Base-by-base conservation (phyloP, 2,113 vertebrate genomes). In the Marmota flaviventris region DNA sequence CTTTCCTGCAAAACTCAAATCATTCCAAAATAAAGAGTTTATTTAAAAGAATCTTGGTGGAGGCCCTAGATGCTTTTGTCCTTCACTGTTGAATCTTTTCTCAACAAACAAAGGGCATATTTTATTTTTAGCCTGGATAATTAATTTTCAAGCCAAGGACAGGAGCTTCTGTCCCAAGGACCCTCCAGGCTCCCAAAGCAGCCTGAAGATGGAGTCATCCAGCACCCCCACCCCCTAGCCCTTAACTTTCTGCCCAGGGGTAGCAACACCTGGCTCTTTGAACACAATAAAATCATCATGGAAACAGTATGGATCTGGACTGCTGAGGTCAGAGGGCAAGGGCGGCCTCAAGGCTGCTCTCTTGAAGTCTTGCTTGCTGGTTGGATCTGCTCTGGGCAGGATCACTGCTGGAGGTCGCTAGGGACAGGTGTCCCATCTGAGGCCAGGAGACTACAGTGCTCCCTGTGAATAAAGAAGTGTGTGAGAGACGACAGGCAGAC, bases 41-140 rank as follows among this genome's bases (percentile, higher is more conserved):
- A 25, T 48, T 83, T 34, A 0, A 11, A 53, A 88, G 42, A 56
- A 91, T 37, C 53, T 72, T 25, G 10, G 4, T 73, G 18, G 18
- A 81, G 25, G 0, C 13, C 2, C 13, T 48, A 27, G 58, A 45
- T 45, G 22, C 24, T 45, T 67, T 18, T 63, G 37, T 85, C 79
- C 25, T 63, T 96, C 42, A 34, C 81, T 67, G 2, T 42, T 58
- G 51, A 87, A 70, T 65, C 8, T 72, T 83, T 61, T 89, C 61
- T 61, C 9, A 32, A 81, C 61, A 85, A 91, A 27, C 22, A 79
- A 91, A 85, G 39, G 17, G 0, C 29, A 34, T 32, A 22, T 39
- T 96, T 96, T 67, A 37, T 67, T 89, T 89, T 87, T 51, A 83
- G 42, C 32, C 69, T 79, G n/a, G 24, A 89, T 39, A 61, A 29